These are phyloP conservation scores for Myrmecobius fasciatus DNA, from an alignment of 2,113 vertebrate species.

Conservation along the genomic window DNA sequence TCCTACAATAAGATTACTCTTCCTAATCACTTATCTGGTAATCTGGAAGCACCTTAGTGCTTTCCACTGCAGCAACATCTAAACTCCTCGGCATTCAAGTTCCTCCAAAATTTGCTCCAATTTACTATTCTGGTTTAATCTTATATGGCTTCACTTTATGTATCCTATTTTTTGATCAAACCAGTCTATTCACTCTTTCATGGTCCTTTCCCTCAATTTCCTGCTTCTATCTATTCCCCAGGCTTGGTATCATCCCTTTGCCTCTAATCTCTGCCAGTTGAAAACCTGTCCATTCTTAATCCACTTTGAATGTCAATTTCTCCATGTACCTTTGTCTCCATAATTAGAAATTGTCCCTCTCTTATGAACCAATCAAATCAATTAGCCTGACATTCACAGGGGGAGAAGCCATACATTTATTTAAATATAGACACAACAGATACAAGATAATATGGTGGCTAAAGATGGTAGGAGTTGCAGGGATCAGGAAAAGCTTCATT, in stretches of 20 bases:
- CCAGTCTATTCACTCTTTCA: not conserved
- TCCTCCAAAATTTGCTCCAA: not conserved
- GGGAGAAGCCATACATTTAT: not conserved
- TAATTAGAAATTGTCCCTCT: not conserved
- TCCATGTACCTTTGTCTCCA: not conserved
- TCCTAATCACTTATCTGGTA: not conserved
- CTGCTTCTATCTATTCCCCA: not conserved
- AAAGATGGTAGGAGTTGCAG: not conserved
- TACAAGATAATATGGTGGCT: not conserved
- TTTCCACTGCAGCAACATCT: not conserved
- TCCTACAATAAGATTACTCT: not conserved
- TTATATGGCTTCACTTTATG: not conserved
- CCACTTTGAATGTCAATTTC: not conserved
- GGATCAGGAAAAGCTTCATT: not conserved
- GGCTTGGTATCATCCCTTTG: not conserved
- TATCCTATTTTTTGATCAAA: not conserved
- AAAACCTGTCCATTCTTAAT: not conserved
- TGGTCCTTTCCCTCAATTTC: not conserved
- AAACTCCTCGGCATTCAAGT: not conserved
- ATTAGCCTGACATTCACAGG: not conserved
- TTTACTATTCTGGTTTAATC: too few relatives aligned
- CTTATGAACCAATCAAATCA: not conserved
- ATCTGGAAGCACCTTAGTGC: not conserved
- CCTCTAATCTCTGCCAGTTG: not conserved
- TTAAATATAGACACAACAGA: not conserved